These are phyloP conservation scores for Melanerpes aurifrons DNA, from an alignment of 2,113 vertebrate species.

Conservation along the genomic window DNA sequence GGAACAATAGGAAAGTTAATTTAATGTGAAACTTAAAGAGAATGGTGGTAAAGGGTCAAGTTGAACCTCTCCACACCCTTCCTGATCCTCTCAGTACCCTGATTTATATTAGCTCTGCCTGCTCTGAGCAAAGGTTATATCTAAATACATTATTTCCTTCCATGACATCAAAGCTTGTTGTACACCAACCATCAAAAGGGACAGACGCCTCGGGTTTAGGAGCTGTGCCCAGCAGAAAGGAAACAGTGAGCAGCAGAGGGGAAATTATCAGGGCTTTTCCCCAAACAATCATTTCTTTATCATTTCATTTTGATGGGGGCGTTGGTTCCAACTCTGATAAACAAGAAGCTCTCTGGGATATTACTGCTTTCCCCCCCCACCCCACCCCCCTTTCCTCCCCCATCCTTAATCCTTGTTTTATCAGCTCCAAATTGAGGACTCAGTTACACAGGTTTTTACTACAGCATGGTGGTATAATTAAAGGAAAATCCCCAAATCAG, in stretches of 20 bases:
- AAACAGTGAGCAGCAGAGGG: fast-evolving
- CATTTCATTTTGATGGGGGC: neutral
- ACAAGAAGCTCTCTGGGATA: neutral
- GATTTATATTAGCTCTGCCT: neutral
- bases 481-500: neutral
- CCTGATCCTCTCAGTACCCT: neutral
- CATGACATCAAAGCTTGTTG: conserved; percentile 54
- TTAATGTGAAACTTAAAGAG: neutral
- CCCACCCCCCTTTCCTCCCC: too few relatives aligned
- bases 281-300: neutral
- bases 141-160: conserved; percentile 10
- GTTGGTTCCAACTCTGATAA: neutral
- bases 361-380: neutral
- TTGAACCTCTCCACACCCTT: conserved; percentile 56
- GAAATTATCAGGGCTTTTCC: neutral
- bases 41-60: neutral
- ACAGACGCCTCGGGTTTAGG: fast-evolving
- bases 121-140: neutral
- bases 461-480: fast-evolving
- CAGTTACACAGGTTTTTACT: neutral
- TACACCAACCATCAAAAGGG: neutral
- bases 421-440: neutral
- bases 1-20: neutral
- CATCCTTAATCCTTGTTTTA: neutral
- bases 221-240: neutral